phyloP scores from a whole-genome alignment of 2,113 vertebrate species.

The Ochotona princeps region DNA sequence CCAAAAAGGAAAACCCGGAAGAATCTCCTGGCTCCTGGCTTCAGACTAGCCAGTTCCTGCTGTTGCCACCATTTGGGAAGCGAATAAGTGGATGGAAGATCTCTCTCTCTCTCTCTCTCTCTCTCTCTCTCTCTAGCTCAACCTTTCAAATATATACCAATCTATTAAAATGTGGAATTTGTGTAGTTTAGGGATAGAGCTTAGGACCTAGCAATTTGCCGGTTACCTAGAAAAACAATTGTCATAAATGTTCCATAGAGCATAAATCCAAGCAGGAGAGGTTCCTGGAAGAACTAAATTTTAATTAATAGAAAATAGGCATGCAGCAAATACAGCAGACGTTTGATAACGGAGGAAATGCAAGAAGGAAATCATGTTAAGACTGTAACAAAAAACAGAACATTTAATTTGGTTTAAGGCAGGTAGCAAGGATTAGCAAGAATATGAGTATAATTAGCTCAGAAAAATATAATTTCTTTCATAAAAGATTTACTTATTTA shows the following conservation, averaged over 20 bases:
- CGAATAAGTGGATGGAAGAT: too few species aligned
- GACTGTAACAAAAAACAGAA: neutral
- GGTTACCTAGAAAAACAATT: accelerated
- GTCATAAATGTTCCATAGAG: neutral
- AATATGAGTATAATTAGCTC: neutral
- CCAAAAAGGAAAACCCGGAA: too few species aligned
- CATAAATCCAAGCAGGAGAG: neutral
- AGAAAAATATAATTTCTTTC: neutral
- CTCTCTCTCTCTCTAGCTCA: too few species aligned
- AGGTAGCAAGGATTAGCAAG: neutral
- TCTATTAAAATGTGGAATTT: too few species aligned
- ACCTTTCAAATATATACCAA: too few species aligned
- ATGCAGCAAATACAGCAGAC: neutral
- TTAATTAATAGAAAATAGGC: neutral
- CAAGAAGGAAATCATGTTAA: neutral
- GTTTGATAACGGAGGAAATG: neutral
- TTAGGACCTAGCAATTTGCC: neutral
- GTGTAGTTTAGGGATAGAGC: neutral
- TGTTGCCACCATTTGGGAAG: too few species aligned
- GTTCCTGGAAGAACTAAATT: neutral
- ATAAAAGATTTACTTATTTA: too few species aligned
- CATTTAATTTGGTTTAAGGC: neutral
- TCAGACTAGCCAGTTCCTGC: too few species aligned
- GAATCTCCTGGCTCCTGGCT: too few species aligned
- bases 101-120: too few species aligned